Evolutionary conservation across 2,888 invertebrate species (phyloP).

Genomic region (Ethmia dodecea): DNA sequence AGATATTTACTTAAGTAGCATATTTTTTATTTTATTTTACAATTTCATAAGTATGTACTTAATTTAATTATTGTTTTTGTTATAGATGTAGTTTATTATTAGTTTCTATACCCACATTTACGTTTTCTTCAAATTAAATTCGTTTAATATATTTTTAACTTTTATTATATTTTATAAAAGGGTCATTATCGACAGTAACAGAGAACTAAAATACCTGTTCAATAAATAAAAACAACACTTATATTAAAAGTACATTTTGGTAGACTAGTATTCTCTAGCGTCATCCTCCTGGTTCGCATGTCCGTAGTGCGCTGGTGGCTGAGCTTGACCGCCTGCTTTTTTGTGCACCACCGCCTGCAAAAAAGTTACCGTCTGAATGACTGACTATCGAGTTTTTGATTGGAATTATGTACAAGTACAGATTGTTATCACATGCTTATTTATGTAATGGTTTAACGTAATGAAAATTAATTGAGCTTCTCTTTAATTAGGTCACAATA

Average conservation of each 20-base stretch:
- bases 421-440: not conserved
- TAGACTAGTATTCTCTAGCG: conserved; percentile 64
- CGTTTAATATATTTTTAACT: not conserved
- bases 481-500: no score
- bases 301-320: conserved; percentile 51
- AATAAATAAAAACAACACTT: conserved; percentile 16
- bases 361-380: no score
- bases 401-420: no score
- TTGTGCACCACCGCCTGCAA: conserved; percentile 68
- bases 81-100: not conserved
- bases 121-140: conserved; percentile 9
- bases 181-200: conserved; percentile 40
- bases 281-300: conserved; percentile 48
- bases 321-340: conserved; percentile 47
- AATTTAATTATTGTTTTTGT: conserved; percentile 14
- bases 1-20: not conserved
- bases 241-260: no score
- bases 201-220: conserved; percentile 37
- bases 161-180: not conserved
- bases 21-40: not conserved
- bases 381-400: no score
- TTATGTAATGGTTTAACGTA: no score
- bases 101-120: conserved; percentile 8
- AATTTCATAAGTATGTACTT: not conserved
- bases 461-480: no score